phyloP scores from a whole-genome alignment of 2,888 invertebrate genomes.

The Eupithecia pulchellata region DNA sequence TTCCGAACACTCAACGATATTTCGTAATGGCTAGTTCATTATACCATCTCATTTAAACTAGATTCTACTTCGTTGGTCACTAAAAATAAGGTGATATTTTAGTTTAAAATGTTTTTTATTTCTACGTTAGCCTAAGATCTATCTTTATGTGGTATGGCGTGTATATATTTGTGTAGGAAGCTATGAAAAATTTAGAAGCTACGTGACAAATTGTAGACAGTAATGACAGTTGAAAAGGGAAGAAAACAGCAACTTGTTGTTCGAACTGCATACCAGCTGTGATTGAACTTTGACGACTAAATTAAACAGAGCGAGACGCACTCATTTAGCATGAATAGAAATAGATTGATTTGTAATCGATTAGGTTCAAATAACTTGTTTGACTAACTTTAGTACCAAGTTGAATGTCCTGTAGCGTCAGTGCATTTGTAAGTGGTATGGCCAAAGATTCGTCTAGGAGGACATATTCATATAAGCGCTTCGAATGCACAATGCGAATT shows the following conservation, averaged over 20 bases:
- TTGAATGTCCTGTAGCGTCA: background rate
- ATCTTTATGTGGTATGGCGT: background rate
- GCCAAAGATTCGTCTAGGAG: no score
- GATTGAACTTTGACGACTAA: slow-evolving; percentile 26
- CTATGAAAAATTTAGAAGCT: background rate
- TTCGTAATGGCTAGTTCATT: slow-evolving; percentile 19
- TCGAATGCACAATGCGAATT: no score
- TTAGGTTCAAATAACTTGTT: slow-evolving; percentile 12
- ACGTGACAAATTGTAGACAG: background rate
- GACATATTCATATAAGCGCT: no score
- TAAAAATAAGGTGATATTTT: background rate
- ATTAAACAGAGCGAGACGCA: slow-evolving; percentile 34
- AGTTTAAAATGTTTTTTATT: background rate
- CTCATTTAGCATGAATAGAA: slow-evolving; percentile 28
- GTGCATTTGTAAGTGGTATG: background rate
- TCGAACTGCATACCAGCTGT: slow-evolving; percentile 12
- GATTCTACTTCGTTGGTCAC: background rate
- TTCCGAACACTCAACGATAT: slow-evolving; percentile 25
- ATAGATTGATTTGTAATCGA: slow-evolving; percentile 31
- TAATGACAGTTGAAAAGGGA: slow-evolving; percentile 6
- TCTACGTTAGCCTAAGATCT: background rate
- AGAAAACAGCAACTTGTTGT: background rate
- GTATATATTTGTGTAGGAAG: background rate
- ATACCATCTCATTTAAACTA: background rate
- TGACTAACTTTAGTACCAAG: background rate